phyloP scores from a whole-genome alignment of 2,113 vertebrate species.

The Gymnocephalus cernua region DNA sequence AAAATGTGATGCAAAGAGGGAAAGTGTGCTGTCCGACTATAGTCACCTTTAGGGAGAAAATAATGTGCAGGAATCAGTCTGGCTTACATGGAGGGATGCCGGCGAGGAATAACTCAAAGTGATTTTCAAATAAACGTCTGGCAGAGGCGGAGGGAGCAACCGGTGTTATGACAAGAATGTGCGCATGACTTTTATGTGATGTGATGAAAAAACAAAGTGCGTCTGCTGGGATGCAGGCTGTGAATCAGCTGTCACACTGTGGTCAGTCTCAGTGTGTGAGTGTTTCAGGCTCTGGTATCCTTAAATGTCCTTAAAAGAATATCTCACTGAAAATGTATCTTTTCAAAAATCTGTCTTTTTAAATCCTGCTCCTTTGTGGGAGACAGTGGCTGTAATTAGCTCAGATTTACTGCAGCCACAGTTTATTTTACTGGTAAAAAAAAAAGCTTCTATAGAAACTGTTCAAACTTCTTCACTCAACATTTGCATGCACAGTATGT shows the following conservation, averaged over 20 bases:
- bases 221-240: slow-evolving; percentile 38
- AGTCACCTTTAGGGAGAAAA: slow-evolving; percentile 56
- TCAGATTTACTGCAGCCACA: neutral
- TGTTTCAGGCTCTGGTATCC: slow-evolving; percentile 8
- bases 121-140: slow-evolving; percentile 61
- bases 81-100: slow-evolving; percentile 33
- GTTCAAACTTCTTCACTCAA: no score
- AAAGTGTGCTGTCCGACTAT: slow-evolving; percentile 51
- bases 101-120: slow-evolving; percentile 48
- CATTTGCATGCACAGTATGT: neutral
- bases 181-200: slow-evolving; percentile 56
- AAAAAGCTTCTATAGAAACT: neutral
- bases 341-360: neutral
- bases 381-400: neutral
- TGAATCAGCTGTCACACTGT: slow-evolving; percentile 56
- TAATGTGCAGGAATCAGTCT: slow-evolving; percentile 58
- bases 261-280: neutral
- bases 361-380: neutral
- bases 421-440: neutral
- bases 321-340: neutral
- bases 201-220: slow-evolving; percentile 49
- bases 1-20: slow-evolving; percentile 33
- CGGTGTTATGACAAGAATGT: slow-evolving; percentile 66
- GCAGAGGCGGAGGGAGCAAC: neutral
- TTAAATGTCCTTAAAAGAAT: slow-evolving; percentile 28